A percentile compares a stretch with the other conserved stretches of the same genome.
These are phyloP conservation scores for Tipula vernalis DNA, from an alignment of 2,888 invertebrate species.

Conservation along the genomic window DNA sequence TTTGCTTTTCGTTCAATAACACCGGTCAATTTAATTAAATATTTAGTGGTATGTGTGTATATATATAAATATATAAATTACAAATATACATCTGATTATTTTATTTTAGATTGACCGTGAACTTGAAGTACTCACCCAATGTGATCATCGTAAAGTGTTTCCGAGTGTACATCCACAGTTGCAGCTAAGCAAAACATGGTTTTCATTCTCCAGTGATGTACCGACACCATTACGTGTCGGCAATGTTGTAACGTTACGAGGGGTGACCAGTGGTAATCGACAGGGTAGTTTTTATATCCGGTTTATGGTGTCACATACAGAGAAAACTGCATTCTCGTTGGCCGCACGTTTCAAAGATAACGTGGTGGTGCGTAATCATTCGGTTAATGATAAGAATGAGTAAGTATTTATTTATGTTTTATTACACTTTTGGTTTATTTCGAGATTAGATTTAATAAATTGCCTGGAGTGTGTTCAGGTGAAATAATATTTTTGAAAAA, in stretches of 20 bases:
- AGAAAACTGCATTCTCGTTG: neutral
- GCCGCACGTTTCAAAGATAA: neutral
- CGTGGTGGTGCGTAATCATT: neutral
- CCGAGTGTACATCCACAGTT: neutral
- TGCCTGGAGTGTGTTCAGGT: neutral
- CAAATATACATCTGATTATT: neutral
- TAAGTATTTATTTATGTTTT: neutral
- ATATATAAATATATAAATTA: neutral
- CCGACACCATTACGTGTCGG: neutral
- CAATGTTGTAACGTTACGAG: neutral
- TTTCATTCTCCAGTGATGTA: neutral
- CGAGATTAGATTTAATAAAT: neutral
- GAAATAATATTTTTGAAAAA: neutral
- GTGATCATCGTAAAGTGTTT: neutral
- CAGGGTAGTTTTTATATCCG: neutral
- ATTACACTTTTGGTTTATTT: neutral
- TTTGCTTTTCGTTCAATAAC: neutral
- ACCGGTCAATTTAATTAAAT: neutral
- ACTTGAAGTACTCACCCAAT: neutral
- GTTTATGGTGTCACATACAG: conserved; percentile 5
- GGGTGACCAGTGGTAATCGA: neutral
- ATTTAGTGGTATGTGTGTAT: neutral
- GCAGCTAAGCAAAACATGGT: neutral
- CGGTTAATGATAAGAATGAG: neutral
- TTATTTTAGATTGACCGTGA: neutral